Evolutionary conservation across 1,140 invertebrate species (phyloP).

Genomic region (Lepeophtheirus salmonis): DNA sequence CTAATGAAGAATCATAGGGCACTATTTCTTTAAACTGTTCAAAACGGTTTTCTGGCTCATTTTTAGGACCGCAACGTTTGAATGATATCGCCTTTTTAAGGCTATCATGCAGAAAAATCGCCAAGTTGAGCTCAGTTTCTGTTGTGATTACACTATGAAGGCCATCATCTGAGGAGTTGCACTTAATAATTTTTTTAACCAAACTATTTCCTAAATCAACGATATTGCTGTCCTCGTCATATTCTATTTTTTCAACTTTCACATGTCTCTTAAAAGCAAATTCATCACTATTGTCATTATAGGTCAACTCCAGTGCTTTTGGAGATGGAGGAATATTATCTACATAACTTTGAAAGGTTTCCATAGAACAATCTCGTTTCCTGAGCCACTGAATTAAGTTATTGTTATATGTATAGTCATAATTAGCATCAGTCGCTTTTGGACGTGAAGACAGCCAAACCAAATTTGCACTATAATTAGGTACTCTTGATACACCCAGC

Average conservation of each 20-base stretch:
- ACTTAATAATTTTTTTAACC: background rate
- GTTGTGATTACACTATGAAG: background rate
- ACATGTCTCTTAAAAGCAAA: too few species aligned
- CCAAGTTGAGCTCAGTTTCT: background rate
- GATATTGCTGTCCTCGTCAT: background rate
- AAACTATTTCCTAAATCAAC: too few species aligned
- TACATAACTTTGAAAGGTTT: background rate
- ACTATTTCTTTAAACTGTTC: background rate
- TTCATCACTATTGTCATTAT: too few species aligned
- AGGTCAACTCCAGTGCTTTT: too few species aligned
- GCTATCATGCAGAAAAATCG: background rate
- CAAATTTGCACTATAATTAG: background rate
- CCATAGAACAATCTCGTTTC: background rate
- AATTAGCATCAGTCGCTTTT: background rate
- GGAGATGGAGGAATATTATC: background rate
- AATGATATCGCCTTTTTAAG: background rate
- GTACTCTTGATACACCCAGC: background rate
- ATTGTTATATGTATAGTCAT: background rate
- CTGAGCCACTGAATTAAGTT: conserved; percentile 3
- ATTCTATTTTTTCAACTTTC: background rate
- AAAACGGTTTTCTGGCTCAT: background rate
- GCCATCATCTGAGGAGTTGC: background rate
- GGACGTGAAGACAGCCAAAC: background rate
- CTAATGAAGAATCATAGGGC: background rate
- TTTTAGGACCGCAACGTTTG: background rate